Base-by-base conservation (phyloP, 2,888 invertebrate species). In the Neelides folsomi region DNA sequence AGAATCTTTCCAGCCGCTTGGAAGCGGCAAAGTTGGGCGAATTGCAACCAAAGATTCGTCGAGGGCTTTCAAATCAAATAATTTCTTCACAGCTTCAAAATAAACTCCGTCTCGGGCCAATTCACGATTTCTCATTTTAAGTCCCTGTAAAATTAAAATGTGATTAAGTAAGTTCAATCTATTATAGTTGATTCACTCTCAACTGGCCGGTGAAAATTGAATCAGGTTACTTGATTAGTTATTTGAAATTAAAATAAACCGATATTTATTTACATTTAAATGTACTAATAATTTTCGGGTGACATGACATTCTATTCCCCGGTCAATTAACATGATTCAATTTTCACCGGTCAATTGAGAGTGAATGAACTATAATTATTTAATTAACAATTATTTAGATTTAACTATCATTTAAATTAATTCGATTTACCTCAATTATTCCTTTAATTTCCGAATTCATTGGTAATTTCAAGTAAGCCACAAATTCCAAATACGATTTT, bases 41-140 rank as follows among this genome's bases (percentile, higher is more conserved):
- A 47, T 35, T 12, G 63, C 60, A n/a, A 57, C 20, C 8, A 63
- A 48, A 8, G 37, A 34, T 10, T 57, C 48, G 49, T 61, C 55
- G 10, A 58, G 50, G 15, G 58, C 56, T 50, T 60, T 58, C 36
- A 48, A 44, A 42, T 63, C 55, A 52, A 62, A 53, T 7, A 66
- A 47, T 8, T 20, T 27, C 40, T 49, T 51, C 20, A 64, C 64
- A 15, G 59, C 56, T 37, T 58, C 52, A 10, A 66, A 43, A 8
- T 64, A 64, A 13, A 62, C 66, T 39, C 57, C 57, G 52, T 62
- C 64, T 42, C 63, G 63, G 5, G 66, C 66, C 20, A 60, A 47
- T 8, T 53, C 57, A 44, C 56, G 60, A 37, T 42, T 54, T 10
- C 19, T 35, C 63, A 61, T 60, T 27, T 42, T 43, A n/a, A 51